phyloP scores from a whole-genome alignment of 2,113 vertebrate genomes.

The Patagioenas fasciata region DNA sequence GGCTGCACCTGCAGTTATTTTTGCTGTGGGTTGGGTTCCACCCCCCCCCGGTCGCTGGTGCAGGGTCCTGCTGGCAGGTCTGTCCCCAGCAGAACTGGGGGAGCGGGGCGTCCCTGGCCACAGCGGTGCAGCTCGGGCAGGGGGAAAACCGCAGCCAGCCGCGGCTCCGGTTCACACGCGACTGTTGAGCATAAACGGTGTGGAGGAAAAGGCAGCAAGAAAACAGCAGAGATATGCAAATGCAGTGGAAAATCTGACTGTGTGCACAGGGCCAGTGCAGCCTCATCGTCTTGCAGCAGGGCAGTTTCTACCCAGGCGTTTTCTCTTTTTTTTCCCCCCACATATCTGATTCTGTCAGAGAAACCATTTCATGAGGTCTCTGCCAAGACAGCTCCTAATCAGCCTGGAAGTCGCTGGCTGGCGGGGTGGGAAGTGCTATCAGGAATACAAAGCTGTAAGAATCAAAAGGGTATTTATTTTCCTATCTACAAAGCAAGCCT shows the following conservation, averaged over 20 bases:
- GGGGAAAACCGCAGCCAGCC: not conserved
- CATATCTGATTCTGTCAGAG: not conserved
- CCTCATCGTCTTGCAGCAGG: not conserved
- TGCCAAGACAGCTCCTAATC: not conserved
- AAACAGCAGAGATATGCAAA: conserved; percentile 63
- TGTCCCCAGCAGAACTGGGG: accelerated
- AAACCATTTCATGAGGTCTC: not conserved
- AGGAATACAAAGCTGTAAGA: not conserved
- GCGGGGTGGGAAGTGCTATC: not conserved
- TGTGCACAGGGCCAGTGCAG: not conserved
- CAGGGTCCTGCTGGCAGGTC: not conserved
- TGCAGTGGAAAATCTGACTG: conserved; percentile 71
- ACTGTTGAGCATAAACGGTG: not conserved
- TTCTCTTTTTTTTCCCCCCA: not conserved
- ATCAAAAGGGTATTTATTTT: not conserved
- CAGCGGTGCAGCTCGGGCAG: not conserved
- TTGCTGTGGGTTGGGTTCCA: not conserved
- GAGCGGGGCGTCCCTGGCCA: not conserved
- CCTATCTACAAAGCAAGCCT: not conserved
- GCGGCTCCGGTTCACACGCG: not conserved
- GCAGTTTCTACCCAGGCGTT: not conserved
- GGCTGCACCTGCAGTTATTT: not conserved
- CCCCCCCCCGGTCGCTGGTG: accelerated
- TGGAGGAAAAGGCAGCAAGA: not conserved
- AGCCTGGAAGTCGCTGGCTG: not conserved